Percentiles rank a stretch among this genome's conserved stretches.
These are phyloP conservation scores for Gymnothorax reevesii DNA, from an alignment of 2,797 vertebrate species.

Conservation along the genomic window DNA sequence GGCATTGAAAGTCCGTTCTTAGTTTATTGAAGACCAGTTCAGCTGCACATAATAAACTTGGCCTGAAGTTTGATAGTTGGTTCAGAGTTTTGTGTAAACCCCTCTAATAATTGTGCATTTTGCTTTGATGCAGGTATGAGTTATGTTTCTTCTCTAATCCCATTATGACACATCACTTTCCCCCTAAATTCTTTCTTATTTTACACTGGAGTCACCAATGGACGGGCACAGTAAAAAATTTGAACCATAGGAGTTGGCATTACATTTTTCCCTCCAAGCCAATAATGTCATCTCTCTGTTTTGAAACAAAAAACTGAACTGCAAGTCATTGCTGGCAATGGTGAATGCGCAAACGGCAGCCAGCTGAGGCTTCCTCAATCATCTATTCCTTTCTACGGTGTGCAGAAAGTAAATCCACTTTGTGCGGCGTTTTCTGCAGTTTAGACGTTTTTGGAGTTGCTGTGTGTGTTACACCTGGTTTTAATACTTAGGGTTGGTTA, in stretches of 20 bases:
- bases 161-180: not conserved
- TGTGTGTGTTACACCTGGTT: not conserved
- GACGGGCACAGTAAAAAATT: not conserved
- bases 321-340: not conserved
- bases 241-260: not conserved
- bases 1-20: not conserved
- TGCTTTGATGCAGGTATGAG: not conserved
- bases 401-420: not conserved
- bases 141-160: not conserved
- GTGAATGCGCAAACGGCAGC: not conserved
- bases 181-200: not conserved
- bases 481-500: not conserved
- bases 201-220: not conserved
- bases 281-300: slow-evolving; percentile 4
- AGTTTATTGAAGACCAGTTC: not conserved
- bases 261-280: not conserved
- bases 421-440: not conserved
- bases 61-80: not conserved
- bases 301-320: not conserved
- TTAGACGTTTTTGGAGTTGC: not conserved
- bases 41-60: not conserved
- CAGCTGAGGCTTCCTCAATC: not conserved
- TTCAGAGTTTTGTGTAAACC: not conserved
- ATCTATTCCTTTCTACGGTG: not conserved
- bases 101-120: not conserved